phyloP scores from a whole-genome alignment of 2,797 vertebrate genomes.

The Eulemur coronatus region DNA sequence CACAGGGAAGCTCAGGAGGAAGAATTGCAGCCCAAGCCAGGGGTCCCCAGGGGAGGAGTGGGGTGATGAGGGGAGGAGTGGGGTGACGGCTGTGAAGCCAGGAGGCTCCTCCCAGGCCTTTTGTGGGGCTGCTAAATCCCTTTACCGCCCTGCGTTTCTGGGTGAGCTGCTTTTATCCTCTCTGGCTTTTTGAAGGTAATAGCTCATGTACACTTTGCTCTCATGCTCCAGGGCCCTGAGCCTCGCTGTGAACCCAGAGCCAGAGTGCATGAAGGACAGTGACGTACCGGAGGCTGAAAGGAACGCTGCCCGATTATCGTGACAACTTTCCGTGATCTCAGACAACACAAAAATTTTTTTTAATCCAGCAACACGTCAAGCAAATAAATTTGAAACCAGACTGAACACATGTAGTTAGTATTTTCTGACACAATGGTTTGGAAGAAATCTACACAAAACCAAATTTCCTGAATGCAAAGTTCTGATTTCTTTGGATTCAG shows the following conservation, averaged over 20 bases:
- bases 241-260: neutral
- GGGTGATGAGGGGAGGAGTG: rapidly evolving
- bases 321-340: neutral
- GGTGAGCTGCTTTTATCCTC: neutral
- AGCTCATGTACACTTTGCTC: neutral
- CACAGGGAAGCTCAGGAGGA: neutral
- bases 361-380: neutral
- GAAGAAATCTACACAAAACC: neutral
- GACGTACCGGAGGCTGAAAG: neutral
- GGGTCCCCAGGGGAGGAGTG: neutral
- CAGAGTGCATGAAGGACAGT: neutral
- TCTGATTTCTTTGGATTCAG: neutral
- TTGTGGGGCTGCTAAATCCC: neutral
- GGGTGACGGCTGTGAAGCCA: neutral
- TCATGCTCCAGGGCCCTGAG: neutral
- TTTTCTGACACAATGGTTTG: neutral
- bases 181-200: neutral
- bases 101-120: too few relatives aligned
- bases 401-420: neutral
- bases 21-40: neutral
- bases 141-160: neutral
- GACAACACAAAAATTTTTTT: neutral
- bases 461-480: neutral
- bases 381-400: neutral
- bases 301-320: neutral